Evolutionary conservation across 2,797 vertebrate genomes (phyloP).

Genomic region (Manis javanica): DNA sequence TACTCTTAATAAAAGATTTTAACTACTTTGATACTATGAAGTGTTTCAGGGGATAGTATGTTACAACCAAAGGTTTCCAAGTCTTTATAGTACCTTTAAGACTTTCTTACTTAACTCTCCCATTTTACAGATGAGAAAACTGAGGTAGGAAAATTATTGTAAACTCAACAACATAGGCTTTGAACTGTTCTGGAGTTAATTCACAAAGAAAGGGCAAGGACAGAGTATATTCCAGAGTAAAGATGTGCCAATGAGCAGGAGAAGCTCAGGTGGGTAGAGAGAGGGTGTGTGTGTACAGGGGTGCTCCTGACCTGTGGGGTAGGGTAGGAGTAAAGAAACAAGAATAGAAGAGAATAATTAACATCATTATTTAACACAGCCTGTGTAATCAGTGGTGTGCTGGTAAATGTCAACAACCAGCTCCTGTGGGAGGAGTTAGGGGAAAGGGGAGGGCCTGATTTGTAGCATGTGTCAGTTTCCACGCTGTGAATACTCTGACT

Average conservation of each 20-base stretch:
- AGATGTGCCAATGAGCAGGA: background rate
- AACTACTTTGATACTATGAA: background rate
- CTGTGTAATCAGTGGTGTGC: background rate
- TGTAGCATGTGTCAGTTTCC: background rate
- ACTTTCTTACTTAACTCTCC: background rate
- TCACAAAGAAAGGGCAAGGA: background rate
- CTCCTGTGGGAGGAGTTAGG: background rate
- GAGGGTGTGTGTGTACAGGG: background rate
- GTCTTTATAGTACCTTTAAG: background rate
- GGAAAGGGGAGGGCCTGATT: background rate
- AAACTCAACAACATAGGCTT: background rate
- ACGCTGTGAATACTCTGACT: background rate
- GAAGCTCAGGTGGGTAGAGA: background rate
- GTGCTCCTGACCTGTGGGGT: background rate
- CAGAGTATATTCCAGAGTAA: background rate
- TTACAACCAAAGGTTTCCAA: background rate
- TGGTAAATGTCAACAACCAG: background rate
- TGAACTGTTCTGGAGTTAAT: background rate
- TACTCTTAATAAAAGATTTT: background rate
- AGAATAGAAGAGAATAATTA: background rate
- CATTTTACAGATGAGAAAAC: background rate
- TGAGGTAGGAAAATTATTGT: background rate
- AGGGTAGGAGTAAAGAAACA: background rate
- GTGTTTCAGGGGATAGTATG: background rate
- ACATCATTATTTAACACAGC: background rate